A percentile compares a stretch with the other conserved stretches of the same genome.
Evolutionary conservation across 2,888 invertebrate genomes (phyloP).

Genomic region (Platycheirus albimanus): DNA sequence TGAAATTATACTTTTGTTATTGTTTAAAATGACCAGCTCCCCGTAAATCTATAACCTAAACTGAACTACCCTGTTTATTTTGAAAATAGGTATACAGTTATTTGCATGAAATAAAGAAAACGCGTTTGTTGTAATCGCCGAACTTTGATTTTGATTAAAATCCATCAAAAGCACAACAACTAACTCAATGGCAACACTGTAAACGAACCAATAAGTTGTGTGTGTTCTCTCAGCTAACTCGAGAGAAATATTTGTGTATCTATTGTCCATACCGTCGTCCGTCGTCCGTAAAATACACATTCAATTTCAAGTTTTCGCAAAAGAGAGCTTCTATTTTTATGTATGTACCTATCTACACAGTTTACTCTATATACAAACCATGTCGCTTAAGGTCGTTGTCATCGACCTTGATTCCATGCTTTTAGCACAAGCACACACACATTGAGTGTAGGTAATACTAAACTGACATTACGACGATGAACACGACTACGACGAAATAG

Average conservation of each 20-base stretch:
- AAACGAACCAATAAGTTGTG: constrained; percentile 14
- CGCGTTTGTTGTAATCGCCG: too few relatives aligned
- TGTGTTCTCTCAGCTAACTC: constrained; percentile 37
- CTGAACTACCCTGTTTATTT: too few relatives aligned
- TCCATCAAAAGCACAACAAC: not conserved
- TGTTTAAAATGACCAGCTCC: too few relatives aligned
- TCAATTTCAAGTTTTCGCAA: constrained; percentile 1
- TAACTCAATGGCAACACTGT: constrained; percentile 60
- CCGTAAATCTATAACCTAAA: too few relatives aligned
- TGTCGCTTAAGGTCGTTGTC: constrained; percentile 74
- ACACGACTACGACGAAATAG: too few relatives aligned
- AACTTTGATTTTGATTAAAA: too few relatives aligned
- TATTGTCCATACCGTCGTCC: constrained; percentile 45
- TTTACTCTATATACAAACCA: constrained; percentile 53
- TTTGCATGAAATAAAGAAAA: too few relatives aligned
- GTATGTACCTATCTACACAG: constrained; percentile 20
- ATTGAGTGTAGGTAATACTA: constrained; percentile 2
- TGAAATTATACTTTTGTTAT: too few relatives aligned
- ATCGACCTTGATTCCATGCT: constrained; percentile 73
- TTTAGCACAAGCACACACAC: constrained; percentile 29
- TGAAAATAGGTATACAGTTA: too few relatives aligned
- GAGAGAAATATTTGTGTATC: constrained; percentile 52
- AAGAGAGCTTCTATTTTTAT: constrained; percentile 33
- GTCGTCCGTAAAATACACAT: constrained; percentile 50
- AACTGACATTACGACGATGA: too few relatives aligned